Evolutionary conservation across 2,888 invertebrate genomes (phyloP), one percentile per base, ranked within the genome.

Genomic region (Ornithoptera alexandrae): DNA sequence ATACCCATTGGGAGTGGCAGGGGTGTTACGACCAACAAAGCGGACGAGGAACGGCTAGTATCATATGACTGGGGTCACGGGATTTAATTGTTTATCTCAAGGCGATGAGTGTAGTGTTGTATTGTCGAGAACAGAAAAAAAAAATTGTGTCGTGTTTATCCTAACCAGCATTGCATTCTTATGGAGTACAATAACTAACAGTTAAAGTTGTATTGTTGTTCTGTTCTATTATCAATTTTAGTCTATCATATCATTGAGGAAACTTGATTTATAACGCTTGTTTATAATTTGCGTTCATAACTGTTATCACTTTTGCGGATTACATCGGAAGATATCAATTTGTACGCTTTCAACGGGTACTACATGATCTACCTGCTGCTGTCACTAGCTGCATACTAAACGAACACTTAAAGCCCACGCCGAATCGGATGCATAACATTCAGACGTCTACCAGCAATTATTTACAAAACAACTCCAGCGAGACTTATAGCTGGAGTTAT

Each of bases 311-410:
- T 15, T 30, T 12, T 5, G 22, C 60, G 39, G 20, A 39, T 61
- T 61, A 42, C 42, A 42, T 36, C 36, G n/a, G 36, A 50, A 20
- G 20, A 30, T n/a, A 50, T 60, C 30, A 24, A 60, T 66, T 60
- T 15, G 7, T 10, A 24, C 15, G 24, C 8, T 58, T n/a, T 59
- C 39, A 65, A 20, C 64, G 20, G 18, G 24, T 24, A 12, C 2
- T 20, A 42, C n/a, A n/a, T 42, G 42, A 61, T 63, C 57, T 39
- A 39, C 65, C 53, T 65, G 53, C 18, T 12, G 2, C 63, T 65
- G 65, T 58, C 65, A 58, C 46, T 20, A 22, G 46, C 65, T 59
- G 65, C 18, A 57, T 42, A 59, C 58, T 42, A 42, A 36, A 20
- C 20, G 61, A 36, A 39, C 18, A 39, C 42, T 20, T 36, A 56